phyloP scores from a whole-genome alignment of 2,888 invertebrate genomes.

The Papilio protenor region DNA sequence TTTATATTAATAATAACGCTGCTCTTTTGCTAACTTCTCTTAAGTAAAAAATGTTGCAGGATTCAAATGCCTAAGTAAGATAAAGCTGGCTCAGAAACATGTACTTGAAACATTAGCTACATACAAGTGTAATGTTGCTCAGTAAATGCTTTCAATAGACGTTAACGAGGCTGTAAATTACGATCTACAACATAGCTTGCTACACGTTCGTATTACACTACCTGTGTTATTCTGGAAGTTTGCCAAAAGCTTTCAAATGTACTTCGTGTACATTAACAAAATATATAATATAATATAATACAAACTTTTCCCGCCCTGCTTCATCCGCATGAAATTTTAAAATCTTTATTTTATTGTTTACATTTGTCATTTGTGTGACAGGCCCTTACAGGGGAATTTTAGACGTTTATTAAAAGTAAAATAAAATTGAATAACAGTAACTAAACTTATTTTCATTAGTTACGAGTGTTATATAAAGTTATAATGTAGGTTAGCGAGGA shows the following conservation, averaged over 20 bases:
- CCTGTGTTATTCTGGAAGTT: too few relatives aligned
- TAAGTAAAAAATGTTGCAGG: too few relatives aligned
- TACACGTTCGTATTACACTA: too few relatives aligned
- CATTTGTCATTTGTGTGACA: too few relatives aligned
- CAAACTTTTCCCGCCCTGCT: too few relatives aligned
- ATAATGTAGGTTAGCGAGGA: neutral
- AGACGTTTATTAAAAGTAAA: too few relatives aligned
- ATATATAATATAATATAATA: neutral
- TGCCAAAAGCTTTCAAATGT: neutral
- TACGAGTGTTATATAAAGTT: neutral
- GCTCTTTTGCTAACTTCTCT: too few relatives aligned
- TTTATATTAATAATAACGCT: too few relatives aligned
- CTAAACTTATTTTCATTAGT: neutral
- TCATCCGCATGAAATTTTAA: too few relatives aligned
- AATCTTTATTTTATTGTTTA: too few relatives aligned
- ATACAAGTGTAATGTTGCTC: slow-evolving; percentile 1
- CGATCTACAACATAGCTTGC: neutral
- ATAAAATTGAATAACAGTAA: neutral
- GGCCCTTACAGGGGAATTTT: too few relatives aligned
- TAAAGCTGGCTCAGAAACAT: neutral
- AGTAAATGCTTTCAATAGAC: neutral
- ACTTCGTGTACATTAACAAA: neutral
- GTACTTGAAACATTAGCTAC: neutral
- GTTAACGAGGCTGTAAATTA: slow-evolving; percentile 7
- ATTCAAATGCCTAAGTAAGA: neutral